Percentiles rank a stretch among this genome's conserved stretches.
These are phyloP conservation scores for Prionace glauca DNA, from an alignment of 2,797 vertebrate genomes.

Conservation along the genomic window DNA sequence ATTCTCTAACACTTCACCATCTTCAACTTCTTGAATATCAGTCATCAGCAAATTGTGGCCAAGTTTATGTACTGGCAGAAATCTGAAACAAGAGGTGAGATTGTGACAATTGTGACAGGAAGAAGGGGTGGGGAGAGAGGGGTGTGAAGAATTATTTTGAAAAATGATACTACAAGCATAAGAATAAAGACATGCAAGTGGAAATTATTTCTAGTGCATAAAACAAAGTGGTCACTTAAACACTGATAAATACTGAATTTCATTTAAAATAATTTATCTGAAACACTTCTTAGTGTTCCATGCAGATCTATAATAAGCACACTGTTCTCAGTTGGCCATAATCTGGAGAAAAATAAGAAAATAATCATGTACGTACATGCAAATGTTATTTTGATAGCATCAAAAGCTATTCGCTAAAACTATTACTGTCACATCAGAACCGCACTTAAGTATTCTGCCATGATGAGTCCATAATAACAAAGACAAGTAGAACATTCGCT, in stretches of 20 bases:
- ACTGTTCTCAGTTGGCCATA: background rate
- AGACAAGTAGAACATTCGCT: background rate
- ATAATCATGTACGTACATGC: background rate
- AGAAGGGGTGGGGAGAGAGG: background rate
- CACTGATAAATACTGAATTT: background rate
- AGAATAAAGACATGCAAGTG: no score
- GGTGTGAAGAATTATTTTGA: constrained; percentile 46
- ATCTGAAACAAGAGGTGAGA: constrained; percentile 48
- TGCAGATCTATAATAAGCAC: background rate
- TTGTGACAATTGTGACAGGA: background rate
- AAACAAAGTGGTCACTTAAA: background rate
- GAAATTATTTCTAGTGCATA: background rate
- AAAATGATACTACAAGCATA: constrained; percentile 45
- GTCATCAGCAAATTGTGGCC: constrained; percentile 48
- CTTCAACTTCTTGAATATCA: constrained; percentile 45
- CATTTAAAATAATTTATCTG: background rate
- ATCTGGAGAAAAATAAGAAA: background rate
- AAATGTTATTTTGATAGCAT: constrained; percentile 13
- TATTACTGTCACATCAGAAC: background rate
- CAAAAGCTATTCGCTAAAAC: background rate
- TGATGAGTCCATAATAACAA: background rate
- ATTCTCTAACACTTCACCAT: constrained; percentile 27
- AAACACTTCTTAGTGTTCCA: background rate
- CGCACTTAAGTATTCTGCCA: background rate
- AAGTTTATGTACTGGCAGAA: constrained; percentile 61